These are phyloP conservation scores for Phyllotreta cruciferae DNA, from an alignment of 2,888 invertebrate genomes.

Conservation along the genomic window DNA sequence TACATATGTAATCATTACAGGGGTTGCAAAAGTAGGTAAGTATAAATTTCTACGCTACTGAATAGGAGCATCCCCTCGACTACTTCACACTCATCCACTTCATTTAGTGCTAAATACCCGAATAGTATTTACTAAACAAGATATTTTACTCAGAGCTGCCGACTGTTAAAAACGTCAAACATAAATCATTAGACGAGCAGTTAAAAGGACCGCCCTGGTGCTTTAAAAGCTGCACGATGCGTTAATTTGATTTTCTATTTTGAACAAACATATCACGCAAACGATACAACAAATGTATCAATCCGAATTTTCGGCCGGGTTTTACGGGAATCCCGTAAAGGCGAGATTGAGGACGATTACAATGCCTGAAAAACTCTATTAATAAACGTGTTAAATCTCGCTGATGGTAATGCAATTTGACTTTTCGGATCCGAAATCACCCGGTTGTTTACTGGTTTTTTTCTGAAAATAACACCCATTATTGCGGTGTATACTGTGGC, in stretches of 20 bases:
- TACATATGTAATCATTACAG: too few species aligned
- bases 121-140: slow-evolving; percentile 52
- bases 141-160: slow-evolving; percentile 49
- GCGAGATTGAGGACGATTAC: neutral
- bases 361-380: slow-evolving; percentile 33
- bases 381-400: slow-evolving; percentile 34
- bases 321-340: too few species aligned
- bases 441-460: slow-evolving; percentile 34
- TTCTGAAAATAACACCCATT: slow-evolving; percentile 39
- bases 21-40: too few species aligned
- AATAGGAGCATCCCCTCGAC: slow-evolving; percentile 18
- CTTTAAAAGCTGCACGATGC: neutral
- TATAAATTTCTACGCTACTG: neutral
- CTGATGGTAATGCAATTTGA: slow-evolving; percentile 33
- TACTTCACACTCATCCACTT: slow-evolving; percentile 25
- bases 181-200: slow-evolving; percentile 38
- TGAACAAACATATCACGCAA: slow-evolving; percentile 2
- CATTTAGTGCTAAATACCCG: slow-evolving; percentile 36
- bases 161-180: slow-evolving; percentile 38
- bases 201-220: slow-evolving; percentile 31
- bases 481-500: slow-evolving; percentile 36
- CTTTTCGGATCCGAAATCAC: slow-evolving; percentile 31
- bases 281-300: neutral
- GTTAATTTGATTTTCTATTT: slow-evolving; percentile 3
- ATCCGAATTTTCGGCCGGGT: too few species aligned